Evolutionary conservation across 1,140 invertebrate species (phyloP).

Genomic region (Bactericera cockerelli): DNA sequence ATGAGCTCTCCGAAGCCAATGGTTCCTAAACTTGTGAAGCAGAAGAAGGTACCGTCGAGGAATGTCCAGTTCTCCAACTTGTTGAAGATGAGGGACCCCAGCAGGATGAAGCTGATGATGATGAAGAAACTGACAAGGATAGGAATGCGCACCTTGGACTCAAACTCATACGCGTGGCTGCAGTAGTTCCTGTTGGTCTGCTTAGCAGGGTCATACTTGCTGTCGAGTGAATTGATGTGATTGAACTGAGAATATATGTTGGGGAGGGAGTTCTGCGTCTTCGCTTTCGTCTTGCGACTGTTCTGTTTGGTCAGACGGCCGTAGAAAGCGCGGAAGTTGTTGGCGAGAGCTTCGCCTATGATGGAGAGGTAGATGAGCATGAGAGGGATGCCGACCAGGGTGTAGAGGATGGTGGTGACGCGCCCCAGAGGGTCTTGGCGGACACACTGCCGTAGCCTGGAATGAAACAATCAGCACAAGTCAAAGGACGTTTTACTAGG

Average conservation of each 20-base stretch:
- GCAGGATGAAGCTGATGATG: slow-evolving; percentile 74
- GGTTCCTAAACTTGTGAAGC: slow-evolving; percentile 79
- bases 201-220: slow-evolving; percentile 10
- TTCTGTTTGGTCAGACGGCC: slow-evolving; percentile 18
- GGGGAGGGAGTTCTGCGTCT: slow-evolving; percentile 1
- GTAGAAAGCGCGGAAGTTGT: slow-evolving; percentile 29
- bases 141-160: slow-evolving; percentile 41
- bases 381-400: slow-evolving; percentile 74
- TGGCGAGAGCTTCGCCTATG: slow-evolving; percentile 53
- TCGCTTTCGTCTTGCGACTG: slow-evolving; percentile 12
- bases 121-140: slow-evolving; percentile 77
- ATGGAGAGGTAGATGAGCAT: slow-evolving; percentile 79
- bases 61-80: slow-evolving; percentile 79
- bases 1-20: slow-evolving; percentile 78
- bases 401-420: slow-evolving; percentile 74
- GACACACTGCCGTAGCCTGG: slow-evolving; percentile 85
- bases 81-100: slow-evolving; percentile 81
- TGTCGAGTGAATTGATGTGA: slow-evolving; percentile 15
- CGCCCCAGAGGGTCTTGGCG: slow-evolving; percentile 73
- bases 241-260: slow-evolving; percentile 13
- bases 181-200: too few species aligned
- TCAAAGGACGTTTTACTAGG: too few species aligned
- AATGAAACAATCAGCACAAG: too few species aligned
- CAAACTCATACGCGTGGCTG: slow-evolving; percentile 12
- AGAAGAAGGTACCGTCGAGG: slow-evolving; percentile 86